A percentile compares a stretch with the other conserved stretches of the same genome.
Conservation (phyloP, 2,113 vertebrate species). For the Henicopernis longicauda region DNA sequence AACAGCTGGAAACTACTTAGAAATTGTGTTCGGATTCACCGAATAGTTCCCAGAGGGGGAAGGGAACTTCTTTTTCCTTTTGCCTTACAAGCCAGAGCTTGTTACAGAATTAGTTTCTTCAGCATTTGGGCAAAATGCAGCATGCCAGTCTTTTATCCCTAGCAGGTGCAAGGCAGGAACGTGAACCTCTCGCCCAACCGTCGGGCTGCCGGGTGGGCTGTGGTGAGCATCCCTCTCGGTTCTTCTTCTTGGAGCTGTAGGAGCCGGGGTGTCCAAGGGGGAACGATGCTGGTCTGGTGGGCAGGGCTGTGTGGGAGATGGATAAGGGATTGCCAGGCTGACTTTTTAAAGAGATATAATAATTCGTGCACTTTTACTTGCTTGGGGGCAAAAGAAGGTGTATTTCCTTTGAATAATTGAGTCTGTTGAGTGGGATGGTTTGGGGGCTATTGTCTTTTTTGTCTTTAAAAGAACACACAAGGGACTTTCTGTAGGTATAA, state of each 20-base stretch:
- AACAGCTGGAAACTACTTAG: not conserved
- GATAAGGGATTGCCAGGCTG: not conserved
- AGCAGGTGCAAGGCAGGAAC: not conserved
- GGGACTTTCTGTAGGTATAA: not conserved
- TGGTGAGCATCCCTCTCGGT: not conserved
- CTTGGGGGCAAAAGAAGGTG: not conserved
- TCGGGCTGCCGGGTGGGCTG: not conserved
- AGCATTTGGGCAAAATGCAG: not conserved
- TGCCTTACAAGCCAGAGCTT: not conserved
- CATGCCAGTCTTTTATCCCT: accelerated
- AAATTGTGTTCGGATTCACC: not conserved
- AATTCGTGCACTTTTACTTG: not conserved
- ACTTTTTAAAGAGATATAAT: accelerated
- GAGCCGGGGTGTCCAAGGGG: not conserved
- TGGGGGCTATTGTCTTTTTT: not conserved
- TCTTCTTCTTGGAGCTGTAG: not conserved
- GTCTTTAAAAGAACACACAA: not conserved
- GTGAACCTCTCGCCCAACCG: accelerated
- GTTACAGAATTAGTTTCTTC: not conserved
- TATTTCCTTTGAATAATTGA: not conserved
- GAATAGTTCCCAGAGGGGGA: not conserved
- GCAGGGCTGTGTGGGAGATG: not conserved
- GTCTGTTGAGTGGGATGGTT: not conserved
- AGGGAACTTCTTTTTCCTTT: not conserved
- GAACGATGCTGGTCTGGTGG: not conserved